phyloP scores from a whole-genome alignment of 2,113 vertebrate species.

The Hemiprocne comata region DNA sequence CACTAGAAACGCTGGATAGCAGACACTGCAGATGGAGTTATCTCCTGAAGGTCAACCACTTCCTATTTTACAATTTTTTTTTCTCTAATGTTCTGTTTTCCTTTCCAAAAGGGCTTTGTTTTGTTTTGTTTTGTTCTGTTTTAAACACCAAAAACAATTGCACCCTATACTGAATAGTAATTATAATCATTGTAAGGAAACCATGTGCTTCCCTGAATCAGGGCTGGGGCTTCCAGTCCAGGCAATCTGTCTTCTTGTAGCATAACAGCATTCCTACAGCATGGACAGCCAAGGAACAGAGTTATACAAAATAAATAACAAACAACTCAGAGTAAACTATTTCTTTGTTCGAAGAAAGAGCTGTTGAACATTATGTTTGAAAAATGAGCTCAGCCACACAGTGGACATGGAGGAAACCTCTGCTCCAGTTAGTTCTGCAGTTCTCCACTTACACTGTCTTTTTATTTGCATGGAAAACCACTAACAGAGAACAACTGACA shows the following conservation, averaged over 20 bases:
- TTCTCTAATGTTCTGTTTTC: not conserved
- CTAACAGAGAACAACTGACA: not conserved
- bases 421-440: not conserved
- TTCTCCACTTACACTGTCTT: not conserved
- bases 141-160: slow-evolving; percentile 54
- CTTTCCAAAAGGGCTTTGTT: slow-evolving; percentile 36
- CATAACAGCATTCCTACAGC: not conserved
- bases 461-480: not conserved
- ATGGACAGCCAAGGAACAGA: not conserved
- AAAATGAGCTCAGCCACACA: not conserved
- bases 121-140: slow-evolving; percentile 26
- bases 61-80: slow-evolving; percentile 30
- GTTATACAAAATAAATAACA: not conserved
- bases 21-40: not conserved
- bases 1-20: not conserved
- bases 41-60: slow-evolving; percentile 45
- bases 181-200: slow-evolving; percentile 39
- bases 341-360: slow-evolving; percentile 7
- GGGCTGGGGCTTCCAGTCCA: slow-evolving; percentile 15
- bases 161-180: slow-evolving; percentile 24
- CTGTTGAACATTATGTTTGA: not conserved
- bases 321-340: not conserved
- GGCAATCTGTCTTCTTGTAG: slow-evolving; percentile 32
- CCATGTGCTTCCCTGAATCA: slow-evolving; percentile 55
- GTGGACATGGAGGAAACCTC: not conserved